Evolutionary conservation across 2,888 invertebrate species (phyloP).

Genomic region (Watsonalla binaria): DNA sequence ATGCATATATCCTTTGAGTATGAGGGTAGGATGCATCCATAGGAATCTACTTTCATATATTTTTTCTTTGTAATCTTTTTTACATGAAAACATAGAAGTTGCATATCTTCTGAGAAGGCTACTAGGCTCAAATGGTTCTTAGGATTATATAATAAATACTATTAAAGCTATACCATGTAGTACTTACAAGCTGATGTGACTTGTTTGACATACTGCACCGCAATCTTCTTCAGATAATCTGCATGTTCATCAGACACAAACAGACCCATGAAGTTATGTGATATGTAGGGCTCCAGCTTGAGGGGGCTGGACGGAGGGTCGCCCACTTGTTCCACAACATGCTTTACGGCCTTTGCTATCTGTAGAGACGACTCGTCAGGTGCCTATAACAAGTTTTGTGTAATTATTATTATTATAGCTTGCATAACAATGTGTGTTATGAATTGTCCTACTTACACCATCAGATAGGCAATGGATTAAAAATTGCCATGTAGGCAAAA

Average conservation of each 20-base stretch:
- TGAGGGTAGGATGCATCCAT: no score
- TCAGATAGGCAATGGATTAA: no score
- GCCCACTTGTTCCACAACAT: constrained; percentile 85
- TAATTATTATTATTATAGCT: neutral
- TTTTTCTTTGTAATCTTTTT: no score
- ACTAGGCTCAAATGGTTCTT: no score
- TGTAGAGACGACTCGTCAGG: constrained; percentile 86
- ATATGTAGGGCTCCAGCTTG: constrained; percentile 89
- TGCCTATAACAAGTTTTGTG: constrained; percentile 70
- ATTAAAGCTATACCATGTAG: neutral
- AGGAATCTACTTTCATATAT: no score
- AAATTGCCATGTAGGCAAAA: no score
- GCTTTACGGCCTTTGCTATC: constrained; percentile 84
- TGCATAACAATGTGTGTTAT: no score
- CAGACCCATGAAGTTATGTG: constrained; percentile 94
- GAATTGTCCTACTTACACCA: no score
- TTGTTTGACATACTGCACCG: constrained; percentile 89
- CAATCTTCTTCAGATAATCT: constrained; percentile 87
- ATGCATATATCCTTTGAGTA: no score
- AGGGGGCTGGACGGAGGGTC: constrained; percentile 82
- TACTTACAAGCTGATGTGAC: constrained; percentile 85
- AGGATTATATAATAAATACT: constrained; percentile 1
- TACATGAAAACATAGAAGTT: no score
- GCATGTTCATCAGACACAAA: constrained; percentile 91
- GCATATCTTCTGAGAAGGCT: no score